Percentiles rank a stretch among this genome's conserved stretches.
phyloP scores from a whole-genome alignment of 2,113 vertebrate species.

The Fregata magnificens region DNA sequence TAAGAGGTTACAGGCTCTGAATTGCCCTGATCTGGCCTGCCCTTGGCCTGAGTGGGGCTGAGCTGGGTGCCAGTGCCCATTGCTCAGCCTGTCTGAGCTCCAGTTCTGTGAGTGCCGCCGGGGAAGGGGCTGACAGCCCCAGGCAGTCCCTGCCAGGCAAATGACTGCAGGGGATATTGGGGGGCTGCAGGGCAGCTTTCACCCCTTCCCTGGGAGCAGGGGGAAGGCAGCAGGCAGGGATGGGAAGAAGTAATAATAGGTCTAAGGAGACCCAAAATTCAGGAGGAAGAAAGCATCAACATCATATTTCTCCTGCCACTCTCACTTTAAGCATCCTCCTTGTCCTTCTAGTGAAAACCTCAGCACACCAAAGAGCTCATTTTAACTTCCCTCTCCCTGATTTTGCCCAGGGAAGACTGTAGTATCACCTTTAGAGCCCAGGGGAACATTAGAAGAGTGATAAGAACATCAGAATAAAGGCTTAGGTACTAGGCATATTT shows the following conservation, averaged over 20 bases:
- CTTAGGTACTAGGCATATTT: not conserved
- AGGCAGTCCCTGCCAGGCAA: fast-evolving
- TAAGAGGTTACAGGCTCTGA: not conserved
- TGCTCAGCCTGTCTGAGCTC: not conserved
- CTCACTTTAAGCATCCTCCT: not conserved
- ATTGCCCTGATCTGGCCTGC: not conserved
- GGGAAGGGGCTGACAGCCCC: not conserved
- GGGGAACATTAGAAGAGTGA: not conserved
- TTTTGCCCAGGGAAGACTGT: not conserved
- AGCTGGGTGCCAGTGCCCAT: not conserved
- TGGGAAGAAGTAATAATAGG: not conserved
- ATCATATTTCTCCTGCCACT: not conserved
- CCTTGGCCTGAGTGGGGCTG: not conserved
- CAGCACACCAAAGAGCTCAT: not conserved
- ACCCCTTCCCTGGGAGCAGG: not conserved
- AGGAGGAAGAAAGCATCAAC: not conserved
- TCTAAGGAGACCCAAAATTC: not conserved
- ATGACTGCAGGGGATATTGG: fast-evolving
- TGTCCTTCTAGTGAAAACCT: not conserved
- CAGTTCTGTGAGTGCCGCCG: fast-evolving
- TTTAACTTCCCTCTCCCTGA: not conserved
- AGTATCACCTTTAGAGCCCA: not conserved
- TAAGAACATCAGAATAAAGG: not conserved
- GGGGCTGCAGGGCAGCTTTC: fast-evolving
- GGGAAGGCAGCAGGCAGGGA: not conserved